Conservation (phyloP, 2,888 invertebrate species). For the Chrysopilus asiliformis region DNA sequence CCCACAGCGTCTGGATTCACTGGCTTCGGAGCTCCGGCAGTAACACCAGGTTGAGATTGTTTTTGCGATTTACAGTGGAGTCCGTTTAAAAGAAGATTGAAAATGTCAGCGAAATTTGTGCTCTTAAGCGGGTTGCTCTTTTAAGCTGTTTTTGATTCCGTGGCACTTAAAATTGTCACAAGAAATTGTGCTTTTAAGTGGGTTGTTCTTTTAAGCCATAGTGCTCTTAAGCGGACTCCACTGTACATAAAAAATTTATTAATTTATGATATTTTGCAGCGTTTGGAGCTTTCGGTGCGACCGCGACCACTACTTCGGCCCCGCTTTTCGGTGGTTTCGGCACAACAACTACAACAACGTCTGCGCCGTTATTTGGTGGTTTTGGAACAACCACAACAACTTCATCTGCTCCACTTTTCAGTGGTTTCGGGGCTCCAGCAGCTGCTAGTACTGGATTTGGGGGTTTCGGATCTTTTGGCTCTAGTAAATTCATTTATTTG, state of each 20-base stretch:
- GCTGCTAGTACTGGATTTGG: conserved; percentile 22
- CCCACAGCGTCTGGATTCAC: conserved; percentile 22
- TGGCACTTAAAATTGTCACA: no score
- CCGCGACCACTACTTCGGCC: conserved; percentile 3
- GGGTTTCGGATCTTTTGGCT: conserved; percentile 20
- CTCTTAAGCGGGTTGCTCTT: no score
- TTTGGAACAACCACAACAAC: conserved; percentile 31
- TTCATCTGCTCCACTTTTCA: conserved; percentile 33
- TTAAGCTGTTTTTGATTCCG: no score
- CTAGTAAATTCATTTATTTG: conserved; percentile 18
- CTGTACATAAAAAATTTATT: no score
- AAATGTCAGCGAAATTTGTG: no score
- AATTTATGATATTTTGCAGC: no score
- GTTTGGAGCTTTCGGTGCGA: conserved; percentile 5
- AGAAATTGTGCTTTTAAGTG: no score
- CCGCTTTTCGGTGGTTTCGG: conserved; percentile 38
- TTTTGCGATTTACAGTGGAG: no score
- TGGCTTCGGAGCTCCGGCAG: conserved; percentile 25
- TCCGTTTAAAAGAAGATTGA: no score
- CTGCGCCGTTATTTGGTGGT: conserved; percentile 17
- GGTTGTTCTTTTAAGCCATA: no score
- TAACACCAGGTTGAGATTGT: not conserved
- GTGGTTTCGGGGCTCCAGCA: conserved; percentile 36
- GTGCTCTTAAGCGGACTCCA: no score
- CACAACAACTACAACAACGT: conserved; percentile 31